Percentiles rank a stretch among this genome's conserved stretches.
phyloP scores from a whole-genome alignment of 2,113 vertebrate species.

The Rissa tridactyla region DNA sequence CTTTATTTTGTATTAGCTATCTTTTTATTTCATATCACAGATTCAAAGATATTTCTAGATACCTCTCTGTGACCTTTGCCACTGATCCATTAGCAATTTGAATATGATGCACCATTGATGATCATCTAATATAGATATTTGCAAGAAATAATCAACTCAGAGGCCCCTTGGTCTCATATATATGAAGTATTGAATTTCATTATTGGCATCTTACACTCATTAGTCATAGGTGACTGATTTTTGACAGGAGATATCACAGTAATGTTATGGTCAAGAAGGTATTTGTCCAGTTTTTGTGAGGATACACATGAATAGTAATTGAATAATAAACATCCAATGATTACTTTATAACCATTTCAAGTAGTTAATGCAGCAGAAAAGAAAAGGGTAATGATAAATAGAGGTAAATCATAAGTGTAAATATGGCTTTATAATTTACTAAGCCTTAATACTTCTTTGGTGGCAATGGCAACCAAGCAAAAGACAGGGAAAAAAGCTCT shows the following conservation, averaged over 20 bases:
- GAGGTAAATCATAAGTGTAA: not conserved
- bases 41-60: not conserved
- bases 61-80: not conserved
- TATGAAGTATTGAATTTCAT: not conserved
- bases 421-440: not conserved
- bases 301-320: not conserved
- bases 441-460: not conserved
- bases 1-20: not conserved
- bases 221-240: not conserved
- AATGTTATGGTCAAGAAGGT: not conserved
- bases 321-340: not conserved
- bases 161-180: not conserved
- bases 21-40: not conserved
- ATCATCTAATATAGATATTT: not conserved
- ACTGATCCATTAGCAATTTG: not conserved
- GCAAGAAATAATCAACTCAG: not conserved
- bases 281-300: not conserved
- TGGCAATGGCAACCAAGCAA: not conserved
- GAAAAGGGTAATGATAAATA: not conserved
- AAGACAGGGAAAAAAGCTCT: not conserved
- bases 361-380: not conserved
- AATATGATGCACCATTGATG: not conserved
- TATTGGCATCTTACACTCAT: not conserved
- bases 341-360: not conserved
- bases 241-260: not conserved